Evolutionary conservation across 92 coral and sea anemone genomes (phyloP), one percentile per base, ranked within the genome.

Genomic region (Muricea muricata): DNA sequence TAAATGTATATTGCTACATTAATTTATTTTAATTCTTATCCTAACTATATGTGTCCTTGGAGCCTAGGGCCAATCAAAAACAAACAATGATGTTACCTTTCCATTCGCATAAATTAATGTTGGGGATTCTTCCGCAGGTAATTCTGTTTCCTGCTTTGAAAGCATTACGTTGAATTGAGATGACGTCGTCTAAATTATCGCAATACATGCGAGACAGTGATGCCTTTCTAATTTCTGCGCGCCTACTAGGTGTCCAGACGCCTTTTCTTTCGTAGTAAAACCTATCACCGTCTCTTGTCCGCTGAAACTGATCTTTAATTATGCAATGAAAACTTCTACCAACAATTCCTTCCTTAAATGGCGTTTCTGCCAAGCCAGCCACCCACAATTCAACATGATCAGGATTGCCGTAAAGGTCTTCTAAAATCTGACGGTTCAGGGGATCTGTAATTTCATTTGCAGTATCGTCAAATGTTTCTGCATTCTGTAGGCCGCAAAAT

Each of bases 211-310:
- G 52, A 57, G 83, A 56, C 21, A 78, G 25, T 11, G 83, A 78
- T 0, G 17, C 25, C 14, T 78, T 78, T 18, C 35, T 28, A 37
- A 78, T 55, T 58, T 78, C 71, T 78, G 61, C 58, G 1, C 14
- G 71, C 41, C 37, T 18, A 31, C 58, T 33, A 5, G 0, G 18
- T 7, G n/a, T 56, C 40, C 39, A 58, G 45, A 78, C 20, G 21
- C 83, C 71, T 2, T 3, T 0, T 15, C 34, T 21, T 78, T 78
- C 65, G 34, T 56, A 58, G 83, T 1, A 78, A 65, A 78, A 78
- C 14, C 83, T 48, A 58, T 78, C 83, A 32, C 83, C 83, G 65
- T 78, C 83, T 78, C 83, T 78, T 78, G 83, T 56, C 14, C 83
- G 61, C 20, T 10, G 69, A 78, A 78, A 78, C 45, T 78, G 83